Evolutionary conservation across 2,113 vertebrate genomes (phyloP).

Genomic region (Petroica traversi): DNA sequence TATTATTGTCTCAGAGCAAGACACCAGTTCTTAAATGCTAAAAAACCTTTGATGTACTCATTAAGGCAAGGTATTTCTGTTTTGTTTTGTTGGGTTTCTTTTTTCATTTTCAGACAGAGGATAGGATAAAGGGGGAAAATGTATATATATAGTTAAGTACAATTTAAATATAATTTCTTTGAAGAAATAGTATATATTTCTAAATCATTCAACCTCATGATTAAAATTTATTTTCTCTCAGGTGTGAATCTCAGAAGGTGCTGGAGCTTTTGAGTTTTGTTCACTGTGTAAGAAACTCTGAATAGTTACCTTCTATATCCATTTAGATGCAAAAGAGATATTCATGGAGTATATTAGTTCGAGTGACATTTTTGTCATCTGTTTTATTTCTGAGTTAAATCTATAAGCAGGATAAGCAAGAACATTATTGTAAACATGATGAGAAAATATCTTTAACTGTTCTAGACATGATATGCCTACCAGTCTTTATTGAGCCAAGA

Average conservation of each 20-base stretch:
- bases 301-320: not conserved
- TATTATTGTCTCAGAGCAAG: not conserved
- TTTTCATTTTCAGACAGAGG: not conserved
- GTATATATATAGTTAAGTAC: not conserved
- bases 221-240: not conserved
- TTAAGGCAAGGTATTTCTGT: not conserved
- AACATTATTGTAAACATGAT: not conserved
- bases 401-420: not conserved
- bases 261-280: not conserved
- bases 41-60: rapidly evolving
- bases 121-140: not conserved
- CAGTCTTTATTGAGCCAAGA: not conserved
- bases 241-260: not conserved
- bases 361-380: not conserved
- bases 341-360: not conserved
- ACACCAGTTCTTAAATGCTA: not conserved
- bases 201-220: not conserved
- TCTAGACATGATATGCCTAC: not conserved
- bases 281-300: not conserved
- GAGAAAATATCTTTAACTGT: not conserved
- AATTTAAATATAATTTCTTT: not conserved
- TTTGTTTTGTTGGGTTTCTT: not conserved
- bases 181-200: not conserved
- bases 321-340: not conserved
- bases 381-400: not conserved